Base-by-base conservation (phyloP, 2,113 vertebrate species). In the Psittacula cyanocephala region DNA sequence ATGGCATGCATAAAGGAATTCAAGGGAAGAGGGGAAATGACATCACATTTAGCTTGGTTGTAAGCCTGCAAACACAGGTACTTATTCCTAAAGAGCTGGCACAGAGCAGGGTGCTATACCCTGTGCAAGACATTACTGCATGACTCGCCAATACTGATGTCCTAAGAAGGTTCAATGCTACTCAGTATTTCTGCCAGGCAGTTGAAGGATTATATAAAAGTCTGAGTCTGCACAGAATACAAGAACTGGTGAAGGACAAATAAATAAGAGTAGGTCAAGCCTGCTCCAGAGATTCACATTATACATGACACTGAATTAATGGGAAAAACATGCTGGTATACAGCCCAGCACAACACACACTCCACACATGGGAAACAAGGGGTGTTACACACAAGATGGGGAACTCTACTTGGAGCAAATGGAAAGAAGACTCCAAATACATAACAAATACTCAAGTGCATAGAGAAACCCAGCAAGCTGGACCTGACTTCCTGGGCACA, bases 1-100 rank as follows among this genome's bases (percentile, higher is more conserved):
- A 91, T 85, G 93, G 86, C 81, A 94, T 29, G 68, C 44, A 62
- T 60, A 79, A 93, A 93, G 76, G 81, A 93, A 79, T 64, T 87
- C 49, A 55, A 64, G 49, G 78, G 50, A 96, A 94, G 52, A 91
- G 65, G 65, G 53, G 76, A 92, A 93, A 79, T 5, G 5, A 79
- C 50, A 59, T n/a, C 43, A 35, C 6, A 35, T 92, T 89, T 25
- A 85, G 52, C 77, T 69, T 72, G 77, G 81, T 14, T 72, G 81
- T 89, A 93, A 87, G 70, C 55, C 22, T 39, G 39, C 62, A 65
- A 6, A 6, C 43, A 57, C 62, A 72, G 77, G 77, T 91, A 52
- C n/a, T 29, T 76, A 81, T 25, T 86, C 74, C 72, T 55, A 78
- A 64, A 67, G 46, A 84, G 25, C 88, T 69, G 65, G 74, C 81